A percentile compares a stretch with the other conserved stretches of the same genome.
Evolutionary conservation across 2,797 vertebrate species (phyloP).

Genomic region (Sciaenops ocellatus): DNA sequence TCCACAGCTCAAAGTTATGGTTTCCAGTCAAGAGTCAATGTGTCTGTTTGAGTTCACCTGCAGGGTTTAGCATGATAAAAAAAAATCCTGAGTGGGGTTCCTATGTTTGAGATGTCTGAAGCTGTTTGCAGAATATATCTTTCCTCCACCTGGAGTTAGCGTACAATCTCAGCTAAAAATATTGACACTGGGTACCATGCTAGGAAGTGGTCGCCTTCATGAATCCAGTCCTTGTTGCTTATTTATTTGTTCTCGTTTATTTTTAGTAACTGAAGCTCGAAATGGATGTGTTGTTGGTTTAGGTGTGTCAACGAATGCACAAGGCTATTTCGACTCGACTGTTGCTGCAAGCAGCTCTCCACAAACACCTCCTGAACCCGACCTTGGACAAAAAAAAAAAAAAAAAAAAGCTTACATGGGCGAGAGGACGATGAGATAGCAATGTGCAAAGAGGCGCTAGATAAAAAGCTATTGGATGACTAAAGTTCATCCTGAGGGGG

Average conservation of each 20-base stretch:
- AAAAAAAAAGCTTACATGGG: constrained; percentile 8
- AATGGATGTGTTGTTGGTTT: constrained; percentile 73
- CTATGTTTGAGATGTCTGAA: constrained; percentile 30
- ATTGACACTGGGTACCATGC: constrained; percentile 54
- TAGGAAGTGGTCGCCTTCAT: constrained; percentile 65
- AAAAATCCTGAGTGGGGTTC: constrained; percentile 5
- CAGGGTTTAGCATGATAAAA: background rate
- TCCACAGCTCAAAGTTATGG: background rate
- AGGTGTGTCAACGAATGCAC: constrained; percentile 64
- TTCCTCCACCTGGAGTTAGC: constrained; percentile 36
- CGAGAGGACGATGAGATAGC: background rate
- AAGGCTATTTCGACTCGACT: constrained; percentile 68
- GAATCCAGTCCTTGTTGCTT: constrained; percentile 73
- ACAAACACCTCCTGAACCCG: constrained; percentile 58
- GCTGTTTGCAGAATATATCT: constrained; percentile 27
- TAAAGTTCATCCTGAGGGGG: background rate
- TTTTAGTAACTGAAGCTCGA: constrained; percentile 73
- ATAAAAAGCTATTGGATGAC: background rate
- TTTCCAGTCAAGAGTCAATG: background rate
- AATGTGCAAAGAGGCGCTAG: background rate
- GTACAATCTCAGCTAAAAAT: constrained; percentile 71
- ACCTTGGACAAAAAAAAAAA: constrained; percentile 6
- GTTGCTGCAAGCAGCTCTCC: constrained; percentile 56
- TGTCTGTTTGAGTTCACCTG: constrained; percentile 4
- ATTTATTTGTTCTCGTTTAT: constrained; percentile 83